Evolutionary conservation across 2,113 vertebrate genomes (phyloP).

Genomic region (human): DNA sequence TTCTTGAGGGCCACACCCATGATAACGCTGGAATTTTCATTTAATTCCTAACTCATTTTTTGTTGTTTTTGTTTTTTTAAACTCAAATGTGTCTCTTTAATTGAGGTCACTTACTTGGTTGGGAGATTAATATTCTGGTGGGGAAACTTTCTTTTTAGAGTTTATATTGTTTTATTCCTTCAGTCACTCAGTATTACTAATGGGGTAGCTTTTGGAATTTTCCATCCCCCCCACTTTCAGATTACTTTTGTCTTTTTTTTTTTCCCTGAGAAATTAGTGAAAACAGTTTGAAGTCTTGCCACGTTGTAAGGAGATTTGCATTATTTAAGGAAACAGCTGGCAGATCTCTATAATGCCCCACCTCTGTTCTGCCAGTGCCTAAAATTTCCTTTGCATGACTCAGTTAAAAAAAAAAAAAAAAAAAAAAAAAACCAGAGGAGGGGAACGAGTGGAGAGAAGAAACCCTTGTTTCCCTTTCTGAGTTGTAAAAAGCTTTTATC

Average conservation of each 20-base stretch:
- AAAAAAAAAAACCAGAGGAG: neutral
- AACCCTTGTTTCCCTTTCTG: neutral
- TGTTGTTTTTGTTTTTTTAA: neutral
- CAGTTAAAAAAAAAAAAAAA: neutral
- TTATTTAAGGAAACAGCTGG: slow-evolving; percentile 44
- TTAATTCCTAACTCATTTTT: slow-evolving; percentile 32
- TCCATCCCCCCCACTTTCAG: neutral
- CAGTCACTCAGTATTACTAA: neutral
- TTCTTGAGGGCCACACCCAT: slow-evolving; percentile 41
- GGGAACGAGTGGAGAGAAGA: neutral
- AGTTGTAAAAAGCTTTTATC: neutral
- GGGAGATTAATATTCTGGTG: neutral
- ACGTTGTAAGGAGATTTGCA: neutral
- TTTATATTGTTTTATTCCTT: neutral
- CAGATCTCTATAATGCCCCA: neutral
- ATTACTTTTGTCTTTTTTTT: neutral
- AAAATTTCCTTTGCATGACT: slow-evolving; percentile 31
- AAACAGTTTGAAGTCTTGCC: neutral
- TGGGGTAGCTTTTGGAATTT: neutral
- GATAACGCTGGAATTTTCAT: slow-evolving; percentile 42
- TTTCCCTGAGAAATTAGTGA: neutral
- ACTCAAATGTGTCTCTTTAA: neutral
- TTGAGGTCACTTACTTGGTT: neutral
- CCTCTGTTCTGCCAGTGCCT: neutral
- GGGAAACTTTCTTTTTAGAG: neutral